Conservation (phyloP, 2,797 vertebrate genomes). For the Anableps anableps region DNA sequence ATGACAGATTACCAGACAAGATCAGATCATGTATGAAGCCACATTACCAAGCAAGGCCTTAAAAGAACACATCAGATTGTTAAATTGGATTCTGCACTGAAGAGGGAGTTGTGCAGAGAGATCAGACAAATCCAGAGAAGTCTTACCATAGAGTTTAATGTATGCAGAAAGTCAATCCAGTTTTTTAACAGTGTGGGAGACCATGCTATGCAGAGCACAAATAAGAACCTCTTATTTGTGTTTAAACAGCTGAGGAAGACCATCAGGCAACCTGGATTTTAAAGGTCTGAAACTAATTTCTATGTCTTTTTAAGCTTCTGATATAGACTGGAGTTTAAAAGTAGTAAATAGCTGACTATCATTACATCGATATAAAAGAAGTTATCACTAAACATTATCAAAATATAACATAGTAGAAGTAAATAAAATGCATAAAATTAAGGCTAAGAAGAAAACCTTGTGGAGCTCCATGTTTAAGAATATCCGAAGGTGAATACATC, state of each 20-base stretch:
- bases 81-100: too few relatives aligned
- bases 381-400: not conserved
- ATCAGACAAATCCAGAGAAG: too few relatives aligned
- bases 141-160: too few relatives aligned
- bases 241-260: not conserved
- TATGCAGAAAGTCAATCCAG: too few relatives aligned
- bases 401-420: not conserved
- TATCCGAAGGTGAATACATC: not conserved
- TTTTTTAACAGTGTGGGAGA: not conserved
- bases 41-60: not conserved
- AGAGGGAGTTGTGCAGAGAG: too few relatives aligned
- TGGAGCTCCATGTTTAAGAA: not conserved
- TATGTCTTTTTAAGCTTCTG: not conserved
- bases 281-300: not conserved
- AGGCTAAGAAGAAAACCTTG: not conserved
- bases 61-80: not conserved
- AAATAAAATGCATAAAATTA: not conserved
- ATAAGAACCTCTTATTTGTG: not conserved
- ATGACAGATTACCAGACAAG: not conserved
- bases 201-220: not conserved
- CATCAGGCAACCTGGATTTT: not conserved
- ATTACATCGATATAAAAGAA: not conserved
- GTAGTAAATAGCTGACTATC: not conserved
- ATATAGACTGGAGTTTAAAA: not conserved
- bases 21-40: not conserved